These are phyloP conservation scores for Aphrophora alni DNA, from an alignment of 2,888 invertebrate genomes.

Conservation along the genomic window DNA sequence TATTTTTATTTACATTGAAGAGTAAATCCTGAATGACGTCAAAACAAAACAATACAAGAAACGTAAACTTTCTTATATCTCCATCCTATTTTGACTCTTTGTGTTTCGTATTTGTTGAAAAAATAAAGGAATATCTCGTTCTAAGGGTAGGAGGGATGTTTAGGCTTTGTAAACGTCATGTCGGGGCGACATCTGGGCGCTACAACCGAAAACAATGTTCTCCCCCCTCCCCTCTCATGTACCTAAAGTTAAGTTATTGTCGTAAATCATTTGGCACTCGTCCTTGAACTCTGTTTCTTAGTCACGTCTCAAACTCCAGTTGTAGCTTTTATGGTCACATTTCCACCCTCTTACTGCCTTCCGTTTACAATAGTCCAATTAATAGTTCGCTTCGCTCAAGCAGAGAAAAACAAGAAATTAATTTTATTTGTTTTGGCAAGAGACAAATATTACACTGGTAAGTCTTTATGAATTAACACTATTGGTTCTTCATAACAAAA, in stretches of 20 bases:
- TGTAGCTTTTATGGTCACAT: neutral
- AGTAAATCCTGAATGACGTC: neutral
- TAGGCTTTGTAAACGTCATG: neutral
- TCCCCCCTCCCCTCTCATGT: neutral
- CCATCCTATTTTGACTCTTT: neutral
- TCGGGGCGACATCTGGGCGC: neutral
- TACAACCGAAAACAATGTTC: neutral
- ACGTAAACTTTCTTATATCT: neutral
- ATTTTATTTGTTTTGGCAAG: neutral
- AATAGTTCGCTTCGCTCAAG: neutral
- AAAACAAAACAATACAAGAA: neutral
- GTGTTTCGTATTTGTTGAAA: constrained; percentile 1
- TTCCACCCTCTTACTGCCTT: neutral
- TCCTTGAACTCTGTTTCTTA: neutral
- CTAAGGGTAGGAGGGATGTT: neutral
- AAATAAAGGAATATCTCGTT: neutral
- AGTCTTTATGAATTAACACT: neutral
- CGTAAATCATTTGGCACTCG: neutral
- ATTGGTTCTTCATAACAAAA: too few species aligned
- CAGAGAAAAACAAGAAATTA: neutral
- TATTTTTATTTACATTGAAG: neutral
- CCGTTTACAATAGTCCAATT: neutral
- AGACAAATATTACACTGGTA: neutral
- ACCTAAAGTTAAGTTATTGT: neutral
- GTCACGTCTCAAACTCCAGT: neutral